These are phyloP conservation scores for Pontoporia blainvillei DNA, from an alignment of 2,113 vertebrate genomes.

Conservation along the genomic window DNA sequence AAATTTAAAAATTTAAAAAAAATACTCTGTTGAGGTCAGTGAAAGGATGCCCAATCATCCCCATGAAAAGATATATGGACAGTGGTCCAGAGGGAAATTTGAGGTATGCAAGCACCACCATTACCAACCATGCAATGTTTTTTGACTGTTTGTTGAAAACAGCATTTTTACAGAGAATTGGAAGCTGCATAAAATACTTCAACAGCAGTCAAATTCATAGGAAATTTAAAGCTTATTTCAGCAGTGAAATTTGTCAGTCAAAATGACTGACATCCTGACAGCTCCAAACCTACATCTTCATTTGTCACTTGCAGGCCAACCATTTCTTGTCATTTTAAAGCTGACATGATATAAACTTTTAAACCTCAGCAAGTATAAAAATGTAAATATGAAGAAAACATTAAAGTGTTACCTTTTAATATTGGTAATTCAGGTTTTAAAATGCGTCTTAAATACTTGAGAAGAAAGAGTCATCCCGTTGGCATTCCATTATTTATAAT, in stretches of 20 bases:
- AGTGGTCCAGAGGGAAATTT: not conserved
- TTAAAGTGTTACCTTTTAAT: not conserved
- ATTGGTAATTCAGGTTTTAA: not conserved
- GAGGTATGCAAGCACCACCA: rapidly evolving
- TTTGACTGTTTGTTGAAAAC: not conserved
- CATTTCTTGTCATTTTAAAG: slow-evolving; percentile 36
- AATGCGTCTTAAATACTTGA: not conserved
- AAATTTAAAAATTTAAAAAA: not conserved
- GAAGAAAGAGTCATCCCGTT: not conserved
- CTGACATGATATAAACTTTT: slow-evolving; percentile 21
- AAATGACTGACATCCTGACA: slow-evolving; percentile 54
- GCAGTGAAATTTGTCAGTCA: slow-evolving; percentile 56
- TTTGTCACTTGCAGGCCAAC: slow-evolving; percentile 23
- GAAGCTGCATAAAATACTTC: not conserved
- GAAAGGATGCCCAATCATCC: not conserved
- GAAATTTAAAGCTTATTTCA: slow-evolving; percentile 60
- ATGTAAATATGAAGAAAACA: not conserved
- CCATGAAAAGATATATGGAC: not conserved
- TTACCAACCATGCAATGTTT: not conserved
- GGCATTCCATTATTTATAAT: not conserved
- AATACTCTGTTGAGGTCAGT: not conserved
- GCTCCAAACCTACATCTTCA: slow-evolving; percentile 32
- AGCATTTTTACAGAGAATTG: slow-evolving; percentile 17
- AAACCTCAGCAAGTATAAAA: slow-evolving; percentile 44
- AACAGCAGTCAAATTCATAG: slow-evolving; percentile 29